Percentiles rank a stretch among this genome's conserved stretches.
Conservation (phyloP, 35 echinoderm and acorn worm genomes). For the Apostichopus parvimensis region DNA sequence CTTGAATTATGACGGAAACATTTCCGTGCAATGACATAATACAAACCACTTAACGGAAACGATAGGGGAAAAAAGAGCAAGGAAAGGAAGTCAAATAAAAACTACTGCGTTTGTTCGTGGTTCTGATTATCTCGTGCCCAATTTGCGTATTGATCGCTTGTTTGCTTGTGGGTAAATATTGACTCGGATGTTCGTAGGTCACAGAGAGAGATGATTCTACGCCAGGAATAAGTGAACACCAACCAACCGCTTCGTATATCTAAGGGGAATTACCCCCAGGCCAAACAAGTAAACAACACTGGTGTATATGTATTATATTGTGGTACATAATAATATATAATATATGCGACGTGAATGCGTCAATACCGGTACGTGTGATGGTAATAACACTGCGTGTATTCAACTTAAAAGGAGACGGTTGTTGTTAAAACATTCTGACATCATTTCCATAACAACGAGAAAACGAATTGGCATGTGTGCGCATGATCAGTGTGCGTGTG, state of each 20-base stretch:
- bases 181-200: constrained; percentile 51
- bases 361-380: not conserved
- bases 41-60: constrained; percentile 23
- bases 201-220: constrained; percentile 22
- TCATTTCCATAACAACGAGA: too few relatives aligned
- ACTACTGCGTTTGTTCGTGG: constrained; percentile 31
- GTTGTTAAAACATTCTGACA: too few relatives aligned
- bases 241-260: not conserved
- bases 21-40: constrained; percentile 25
- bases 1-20: constrained; percentile 15
- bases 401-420: not conserved
- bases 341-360: not conserved
- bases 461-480: too few relatives aligned
- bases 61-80: constrained; percentile 2
- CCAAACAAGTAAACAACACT: constrained; percentile 3
- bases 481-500: too few relatives aligned
- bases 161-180: constrained; percentile 57
- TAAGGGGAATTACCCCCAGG: constrained; percentile 23
- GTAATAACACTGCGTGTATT: constrained; percentile 1
- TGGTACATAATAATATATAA: not conserved
- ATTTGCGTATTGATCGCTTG: constrained; percentile 63
- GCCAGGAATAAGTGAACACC: constrained; percentile 26
- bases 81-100: constrained; percentile 30
- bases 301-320: not conserved
- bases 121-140: constrained; percentile 50